Evolutionary conservation across 1,140 invertebrate species (phyloP).

Genomic region (Drosophila rhopaloa): DNA sequence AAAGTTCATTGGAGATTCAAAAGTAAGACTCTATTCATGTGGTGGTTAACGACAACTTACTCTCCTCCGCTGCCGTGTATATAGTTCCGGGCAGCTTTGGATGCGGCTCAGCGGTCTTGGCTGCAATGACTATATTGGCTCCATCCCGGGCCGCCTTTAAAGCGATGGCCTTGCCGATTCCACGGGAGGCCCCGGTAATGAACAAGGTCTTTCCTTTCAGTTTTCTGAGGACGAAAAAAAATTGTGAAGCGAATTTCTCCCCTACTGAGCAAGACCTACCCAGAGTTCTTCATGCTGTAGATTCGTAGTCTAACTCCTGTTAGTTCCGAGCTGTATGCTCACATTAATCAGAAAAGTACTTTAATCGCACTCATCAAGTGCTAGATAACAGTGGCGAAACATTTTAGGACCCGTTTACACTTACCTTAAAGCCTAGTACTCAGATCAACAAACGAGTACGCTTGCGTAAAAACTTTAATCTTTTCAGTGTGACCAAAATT

Average conservation of each 20-base stretch:
- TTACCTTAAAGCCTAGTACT: too few species aligned
- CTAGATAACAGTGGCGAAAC: background rate
- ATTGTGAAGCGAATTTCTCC: background rate
- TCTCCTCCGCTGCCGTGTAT: conserved; percentile 97
- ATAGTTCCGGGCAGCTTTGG: conserved; percentile 99
- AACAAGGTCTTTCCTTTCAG: conserved; percentile 96
- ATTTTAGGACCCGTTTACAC: background rate
- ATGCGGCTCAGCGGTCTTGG: conserved; percentile 97
- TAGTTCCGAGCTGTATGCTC: background rate
- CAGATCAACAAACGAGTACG: too few species aligned
- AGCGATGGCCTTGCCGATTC: conserved; percentile 98
- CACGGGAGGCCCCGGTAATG: conserved; percentile 98
- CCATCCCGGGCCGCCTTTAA: conserved; percentile 97
- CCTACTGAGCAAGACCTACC: conserved; percentile 24
- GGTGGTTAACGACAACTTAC: conserved; percentile 86
- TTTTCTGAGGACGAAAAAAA: conserved; percentile 86
- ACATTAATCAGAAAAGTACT: background rate
- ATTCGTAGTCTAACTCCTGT: background rate
- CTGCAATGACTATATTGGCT: conserved; percentile 97
- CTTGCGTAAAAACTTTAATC: too few species aligned
- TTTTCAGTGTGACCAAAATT: too few species aligned
- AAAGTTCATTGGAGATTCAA: conserved; percentile 3
- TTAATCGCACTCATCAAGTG: background rate
- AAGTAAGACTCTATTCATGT: conserved; percentile 27
- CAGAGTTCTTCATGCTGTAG: conserved; percentile 40